Base-by-base conservation (phyloP, 2,113 vertebrate genomes). In the Bujurquina vittata region DNA sequence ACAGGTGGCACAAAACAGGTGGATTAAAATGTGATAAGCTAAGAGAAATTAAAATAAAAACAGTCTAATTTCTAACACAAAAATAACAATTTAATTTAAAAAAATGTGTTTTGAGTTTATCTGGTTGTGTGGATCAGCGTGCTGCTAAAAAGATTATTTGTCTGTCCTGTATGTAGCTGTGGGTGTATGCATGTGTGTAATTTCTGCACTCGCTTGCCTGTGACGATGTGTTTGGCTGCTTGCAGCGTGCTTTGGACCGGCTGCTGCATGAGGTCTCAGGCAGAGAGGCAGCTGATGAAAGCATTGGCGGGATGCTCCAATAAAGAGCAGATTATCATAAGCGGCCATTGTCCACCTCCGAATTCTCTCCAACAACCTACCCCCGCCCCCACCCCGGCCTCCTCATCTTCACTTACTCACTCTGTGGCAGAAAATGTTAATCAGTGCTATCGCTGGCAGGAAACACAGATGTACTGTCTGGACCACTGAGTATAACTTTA, bases 261-360 rank as follows among this genome's bases (percentile, higher is more conserved):
- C 80, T 89, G 83, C 87, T 92, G 65, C 88, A 84, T 86, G 86
- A 87, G 92, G 92, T 93, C 91, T 87, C 83, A 79, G 94, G 91
- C 92, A 89, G 90, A 92, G 92, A 78, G 89, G 89, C 89, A 86
- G 89, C 74, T 85, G 93, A 95, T 95, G 94, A 96, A 96, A 95
- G 95, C 88, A 59, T 84, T 92, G 92, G 92, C 93, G 91, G 95
- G 95, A 96, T 95, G 96, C 93, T 96, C 94, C 93, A 97, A 97
- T 97, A 97, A 98, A 97, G 95, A 95, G 90, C 94, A 96, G 96
- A 96, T 97, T 97, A 97, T 97, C 96, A 96, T 96, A 95, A 96
- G 96, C 93, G 94, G 94, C 96, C 89, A 94, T 93, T 94, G 93
- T 94, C 92, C 93, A 87, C 78, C 83, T 81, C 82, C 85, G 83